These are phyloP conservation scores for Pilophorus perplexus DNA, from an alignment of 2,888 invertebrate species.

Conservation along the genomic window DNA sequence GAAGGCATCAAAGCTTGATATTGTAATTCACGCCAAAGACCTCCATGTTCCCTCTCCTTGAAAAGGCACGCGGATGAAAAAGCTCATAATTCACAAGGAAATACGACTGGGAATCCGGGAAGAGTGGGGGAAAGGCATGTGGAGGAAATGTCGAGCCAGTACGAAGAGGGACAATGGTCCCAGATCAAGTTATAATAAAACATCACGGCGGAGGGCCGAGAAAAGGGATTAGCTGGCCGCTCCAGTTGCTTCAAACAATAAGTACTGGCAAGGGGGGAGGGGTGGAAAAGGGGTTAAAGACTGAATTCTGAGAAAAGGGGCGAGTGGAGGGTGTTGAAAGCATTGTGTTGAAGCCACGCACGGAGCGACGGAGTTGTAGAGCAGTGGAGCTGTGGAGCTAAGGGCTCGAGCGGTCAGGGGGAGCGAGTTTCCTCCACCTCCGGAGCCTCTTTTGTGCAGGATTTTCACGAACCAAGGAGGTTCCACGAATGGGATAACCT, in stretches of 20 bases:
- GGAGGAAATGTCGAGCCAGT: conserved; percentile 12
- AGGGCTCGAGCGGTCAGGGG: too few species aligned
- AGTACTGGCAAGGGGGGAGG: too few species aligned
- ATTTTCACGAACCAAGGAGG: too few species aligned
- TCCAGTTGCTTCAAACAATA: conserved; percentile 37
- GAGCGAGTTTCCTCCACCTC: too few species aligned
- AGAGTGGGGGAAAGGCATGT: not conserved
- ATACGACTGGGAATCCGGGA: conserved; percentile 6
- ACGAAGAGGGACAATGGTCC: conserved; percentile 27
- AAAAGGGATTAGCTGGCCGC: conserved; percentile 14
- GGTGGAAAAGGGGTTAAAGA: too few species aligned
- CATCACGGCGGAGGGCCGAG: conserved; percentile 13
- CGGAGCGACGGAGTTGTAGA: too few species aligned
- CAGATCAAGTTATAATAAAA: conserved; percentile 35
- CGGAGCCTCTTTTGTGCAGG: too few species aligned
- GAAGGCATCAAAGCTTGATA: not conserved
- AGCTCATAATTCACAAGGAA: conserved; percentile 6
- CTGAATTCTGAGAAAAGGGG: too few species aligned
- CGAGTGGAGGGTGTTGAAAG: too few species aligned
- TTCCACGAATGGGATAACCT: too few species aligned
- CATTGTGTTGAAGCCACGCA: too few species aligned
- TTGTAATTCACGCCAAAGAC: not conserved
- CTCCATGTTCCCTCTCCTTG: not conserved
- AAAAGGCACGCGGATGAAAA: not conserved
- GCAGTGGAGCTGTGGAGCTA: too few species aligned